Percentiles rank a stretch among this genome's conserved stretches.
phyloP scores from a whole-genome alignment of 2,113 vertebrate genomes.

The Odontesthes bonariensis region DNA sequence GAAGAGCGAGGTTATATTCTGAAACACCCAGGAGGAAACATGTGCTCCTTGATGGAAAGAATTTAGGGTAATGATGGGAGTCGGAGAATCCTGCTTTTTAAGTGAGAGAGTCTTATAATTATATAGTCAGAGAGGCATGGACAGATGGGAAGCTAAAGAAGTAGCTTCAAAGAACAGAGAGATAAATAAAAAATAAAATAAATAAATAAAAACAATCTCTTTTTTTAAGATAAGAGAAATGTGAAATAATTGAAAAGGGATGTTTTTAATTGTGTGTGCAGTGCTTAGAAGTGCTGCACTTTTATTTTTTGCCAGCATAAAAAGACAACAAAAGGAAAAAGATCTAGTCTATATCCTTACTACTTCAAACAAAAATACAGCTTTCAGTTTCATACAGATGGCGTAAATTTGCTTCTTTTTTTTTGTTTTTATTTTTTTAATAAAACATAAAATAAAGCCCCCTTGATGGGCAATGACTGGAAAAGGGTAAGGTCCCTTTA shows the following conservation, averaged over 20 bases:
- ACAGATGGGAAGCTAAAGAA: conserved; percentile 31
- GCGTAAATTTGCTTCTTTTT: no score
- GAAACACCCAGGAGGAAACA: conserved; percentile 31
- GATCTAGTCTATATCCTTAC: no score
- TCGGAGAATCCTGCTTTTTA: conserved; percentile 39
- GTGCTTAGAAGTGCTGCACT: no score
- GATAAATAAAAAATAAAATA: background rate
- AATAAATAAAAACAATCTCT: no score
- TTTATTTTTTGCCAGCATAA: no score
- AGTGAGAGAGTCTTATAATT: conserved; percentile 52
- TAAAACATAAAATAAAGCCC: no score
- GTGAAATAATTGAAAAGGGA: no score
- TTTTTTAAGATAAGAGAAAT: conserved; percentile 4
- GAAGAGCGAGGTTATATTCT: conserved; percentile 14
- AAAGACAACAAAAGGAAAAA: no score
- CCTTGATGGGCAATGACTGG: background rate
- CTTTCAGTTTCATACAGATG: no score
- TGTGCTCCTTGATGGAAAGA: conserved; percentile 47
- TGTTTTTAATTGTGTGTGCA: no score
- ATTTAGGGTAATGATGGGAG: conserved; percentile 67
- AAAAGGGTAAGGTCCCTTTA: background rate
- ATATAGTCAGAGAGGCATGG: conserved; percentile 34
- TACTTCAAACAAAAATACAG: no score
- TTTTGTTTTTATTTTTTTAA: no score
- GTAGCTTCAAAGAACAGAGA: background rate